Percentiles rank a stretch among this genome's conserved stretches.
Evolutionary conservation across 1,140 invertebrate genomes (phyloP).

Genomic region (Metopolophium dirhodum): DNA sequence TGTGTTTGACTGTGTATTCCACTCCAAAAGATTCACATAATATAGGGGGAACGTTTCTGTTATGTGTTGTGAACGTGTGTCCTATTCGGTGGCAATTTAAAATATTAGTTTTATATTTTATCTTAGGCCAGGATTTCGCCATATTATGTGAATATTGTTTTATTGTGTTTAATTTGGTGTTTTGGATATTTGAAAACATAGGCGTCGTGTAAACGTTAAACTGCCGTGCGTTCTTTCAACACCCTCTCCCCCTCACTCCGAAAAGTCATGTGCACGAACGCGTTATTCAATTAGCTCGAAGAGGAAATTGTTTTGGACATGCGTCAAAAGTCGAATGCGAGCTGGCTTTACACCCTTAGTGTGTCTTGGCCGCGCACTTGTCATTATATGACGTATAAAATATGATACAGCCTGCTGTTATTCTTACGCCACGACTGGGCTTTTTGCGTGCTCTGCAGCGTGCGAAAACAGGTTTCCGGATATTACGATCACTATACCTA

Average conservation of each 20-base stretch:
- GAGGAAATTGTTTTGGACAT: slow-evolving; percentile 22
- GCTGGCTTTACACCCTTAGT: not conserved
- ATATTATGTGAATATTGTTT: too few species aligned
- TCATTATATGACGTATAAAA: not conserved
- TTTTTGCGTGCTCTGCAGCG: not conserved
- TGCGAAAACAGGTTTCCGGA: not conserved
- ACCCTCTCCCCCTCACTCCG: too few species aligned
- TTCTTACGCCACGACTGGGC: not conserved
- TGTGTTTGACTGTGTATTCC: too few species aligned
- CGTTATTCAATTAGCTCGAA: not conserved
- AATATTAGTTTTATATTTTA: too few species aligned
- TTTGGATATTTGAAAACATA: not conserved
- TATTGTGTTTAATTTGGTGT: too few species aligned
- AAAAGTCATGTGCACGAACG: not conserved
- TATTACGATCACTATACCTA: not conserved
- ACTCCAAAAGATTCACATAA: too few species aligned
- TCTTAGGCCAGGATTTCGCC: too few species aligned
- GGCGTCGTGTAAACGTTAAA: not conserved
- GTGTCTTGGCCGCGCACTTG: not conserved
- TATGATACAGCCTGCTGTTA: not conserved
- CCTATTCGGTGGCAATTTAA: too few species aligned
- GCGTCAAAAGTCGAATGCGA: not conserved
- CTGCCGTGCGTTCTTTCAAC: not conserved
- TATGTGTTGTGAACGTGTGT: too few species aligned
- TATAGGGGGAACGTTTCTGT: too few species aligned